Evolutionary conservation across 2,888 invertebrate genomes (phyloP).

Genomic region (Drosophila kambysellisi): DNA sequence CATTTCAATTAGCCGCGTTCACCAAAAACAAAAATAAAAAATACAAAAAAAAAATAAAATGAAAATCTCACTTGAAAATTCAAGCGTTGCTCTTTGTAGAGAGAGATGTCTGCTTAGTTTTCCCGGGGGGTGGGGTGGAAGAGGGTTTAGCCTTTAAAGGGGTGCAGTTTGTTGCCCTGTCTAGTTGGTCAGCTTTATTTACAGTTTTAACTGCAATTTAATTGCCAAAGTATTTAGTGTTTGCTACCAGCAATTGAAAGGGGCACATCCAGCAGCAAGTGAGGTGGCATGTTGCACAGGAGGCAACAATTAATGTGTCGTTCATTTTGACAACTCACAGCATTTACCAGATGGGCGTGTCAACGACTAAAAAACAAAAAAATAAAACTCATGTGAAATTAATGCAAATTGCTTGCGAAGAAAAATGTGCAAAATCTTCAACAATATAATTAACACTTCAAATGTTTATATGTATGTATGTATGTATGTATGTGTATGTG

Average conservation of each 20-base stretch:
- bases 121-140: background rate
- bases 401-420: constrained; percentile 21
- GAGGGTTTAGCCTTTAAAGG: constrained; percentile 18
- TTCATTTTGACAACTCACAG: constrained; percentile 24
- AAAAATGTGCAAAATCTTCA: constrained; percentile 20
- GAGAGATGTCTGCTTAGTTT: constrained; percentile 58
- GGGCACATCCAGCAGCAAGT: background rate
- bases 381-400: constrained; percentile 44
- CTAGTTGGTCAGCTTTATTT: constrained; percentile 29
- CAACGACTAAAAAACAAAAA: background rate
- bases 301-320: constrained; percentile 12
- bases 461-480: background rate
- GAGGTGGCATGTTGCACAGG: background rate
- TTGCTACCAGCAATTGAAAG: constrained; percentile 24
- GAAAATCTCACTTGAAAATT: constrained; percentile 55
- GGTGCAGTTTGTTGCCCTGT: constrained; percentile 37
- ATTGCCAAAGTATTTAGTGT: constrained; percentile 45
- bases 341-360: constrained; percentile 39
- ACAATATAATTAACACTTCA: constrained; percentile 5
- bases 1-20: constrained; percentile 77
- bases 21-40: constrained; percentile 24
- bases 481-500: background rate
- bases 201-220: constrained; percentile 61
- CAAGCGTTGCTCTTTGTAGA: constrained; percentile 21
- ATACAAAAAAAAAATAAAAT: constrained; percentile 26